Conservation (phyloP, 2,888 invertebrate genomes). For the Bhutanitis thaidina region DNA sequence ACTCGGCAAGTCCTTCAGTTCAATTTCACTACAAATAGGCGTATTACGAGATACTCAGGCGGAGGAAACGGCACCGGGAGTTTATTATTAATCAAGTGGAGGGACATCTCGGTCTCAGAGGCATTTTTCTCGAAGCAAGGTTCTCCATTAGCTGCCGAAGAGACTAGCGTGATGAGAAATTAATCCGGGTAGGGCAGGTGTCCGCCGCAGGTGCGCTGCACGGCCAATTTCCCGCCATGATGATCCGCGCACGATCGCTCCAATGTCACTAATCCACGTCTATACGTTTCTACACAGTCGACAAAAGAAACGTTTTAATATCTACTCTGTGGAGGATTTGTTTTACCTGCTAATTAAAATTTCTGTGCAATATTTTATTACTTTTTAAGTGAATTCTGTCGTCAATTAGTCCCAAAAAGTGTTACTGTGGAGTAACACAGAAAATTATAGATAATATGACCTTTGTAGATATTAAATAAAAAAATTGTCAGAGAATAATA, state of each 20-base stretch:
- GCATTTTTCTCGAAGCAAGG: constrained; percentile 68
- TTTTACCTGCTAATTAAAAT: too few relatives aligned
- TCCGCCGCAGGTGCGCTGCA: constrained; percentile 51
- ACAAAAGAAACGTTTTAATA: not conserved
- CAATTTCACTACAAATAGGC: constrained; percentile 34
- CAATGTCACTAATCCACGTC: constrained; percentile 38
- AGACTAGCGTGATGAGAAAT: constrained; percentile 72
- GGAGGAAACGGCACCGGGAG: constrained; percentile 32
- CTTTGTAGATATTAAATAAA: too few relatives aligned
- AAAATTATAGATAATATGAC: too few relatives aligned
- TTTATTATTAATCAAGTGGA: constrained; percentile 72
- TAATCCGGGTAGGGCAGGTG: constrained; percentile 70
- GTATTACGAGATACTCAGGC: constrained; percentile 28
- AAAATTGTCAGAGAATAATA: too few relatives aligned
- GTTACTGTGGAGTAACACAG: too few relatives aligned
- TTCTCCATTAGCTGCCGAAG: constrained; percentile 64
- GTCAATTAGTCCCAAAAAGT: too few relatives aligned
- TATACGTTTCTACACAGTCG: constrained; percentile 32
- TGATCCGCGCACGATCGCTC: constrained; percentile 35
- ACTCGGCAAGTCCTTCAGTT: constrained; percentile 15
- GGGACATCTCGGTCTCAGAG: constrained; percentile 57
- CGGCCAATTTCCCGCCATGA: constrained; percentile 50
- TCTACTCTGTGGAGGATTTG: too few relatives aligned
- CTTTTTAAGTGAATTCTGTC: too few relatives aligned
- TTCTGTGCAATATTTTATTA: too few relatives aligned